Evolutionary conservation across 1,140 invertebrate species (phyloP), one percentile per base, ranked within the genome.

Genomic region (Nasonia longicornis): DNA sequence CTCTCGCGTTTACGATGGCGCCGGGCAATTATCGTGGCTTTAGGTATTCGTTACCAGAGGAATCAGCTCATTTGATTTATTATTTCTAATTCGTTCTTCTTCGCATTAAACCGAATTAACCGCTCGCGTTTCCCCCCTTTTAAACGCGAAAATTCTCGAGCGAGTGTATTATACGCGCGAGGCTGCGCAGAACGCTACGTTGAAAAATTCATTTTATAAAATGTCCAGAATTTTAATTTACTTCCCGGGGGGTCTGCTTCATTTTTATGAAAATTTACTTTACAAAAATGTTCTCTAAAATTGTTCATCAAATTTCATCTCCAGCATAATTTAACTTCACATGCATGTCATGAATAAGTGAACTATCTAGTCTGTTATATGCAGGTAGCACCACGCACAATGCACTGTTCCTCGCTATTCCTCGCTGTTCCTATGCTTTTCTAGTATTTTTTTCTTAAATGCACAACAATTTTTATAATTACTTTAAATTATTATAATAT

Each of bases 21-120:
- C 4, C 52, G 38, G 8, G 11, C 74, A 22, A 74, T 74, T 52
- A 74, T 26, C 72, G 48, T 29, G 72, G 45, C 22, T 74, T 74
- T 74, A 63, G 10, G 3, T 58, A 52, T 58, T 74, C 38, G 38
- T 58, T n/a, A 73, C 52, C 20, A 2, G 52, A 8, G 16, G 52
- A 20, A 7, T 7, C 2, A 71, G 69, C 26, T 71, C 66, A 67
- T 67, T 67, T 67, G 52, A 58, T 58, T 58, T 58, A 58, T 58
- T 58, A 58, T 58, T n/a, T 58, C 20, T 20, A 58, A 58, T 58
- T 58, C 16, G 16, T 58, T 58, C 52, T 67, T 31, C 64, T 66
- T 66, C 26, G 10, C 64, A 14, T 66, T 66, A 66, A 66, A 52
- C 48, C 4, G 14, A 52, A 52, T 58, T 7, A 58, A n/a, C 52